phyloP scores from a whole-genome alignment of 92 coral and sea anemone genomes.

The Ricordea florida region DNA sequence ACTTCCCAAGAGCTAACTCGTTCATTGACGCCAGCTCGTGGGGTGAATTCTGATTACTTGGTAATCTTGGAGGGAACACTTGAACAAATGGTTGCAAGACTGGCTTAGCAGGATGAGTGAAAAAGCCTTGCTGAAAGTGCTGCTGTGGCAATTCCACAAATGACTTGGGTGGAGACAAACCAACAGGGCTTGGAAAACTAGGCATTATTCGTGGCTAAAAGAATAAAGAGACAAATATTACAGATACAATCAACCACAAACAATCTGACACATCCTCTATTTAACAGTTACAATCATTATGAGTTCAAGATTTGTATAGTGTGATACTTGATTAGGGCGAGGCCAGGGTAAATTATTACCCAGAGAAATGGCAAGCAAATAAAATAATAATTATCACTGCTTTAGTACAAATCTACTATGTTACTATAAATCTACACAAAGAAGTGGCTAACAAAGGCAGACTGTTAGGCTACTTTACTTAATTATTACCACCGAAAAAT shows the following conservation, averaged over 20 bases:
- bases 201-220: constrained; percentile 37
- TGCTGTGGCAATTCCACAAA: constrained; percentile 10
- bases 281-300: no score
- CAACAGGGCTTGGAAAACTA: not conserved
- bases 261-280: not conserved
- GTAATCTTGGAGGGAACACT: not conserved
- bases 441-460: no score
- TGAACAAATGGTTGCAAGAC: not conserved
- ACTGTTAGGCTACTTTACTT: no score
- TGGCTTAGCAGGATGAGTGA: not conserved
- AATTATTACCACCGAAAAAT: no score
- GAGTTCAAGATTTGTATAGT: no score
- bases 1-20: no score
- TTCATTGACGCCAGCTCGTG: not conserved
- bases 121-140: constrained; percentile 15
- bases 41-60: not conserved
- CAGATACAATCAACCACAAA: not conserved
- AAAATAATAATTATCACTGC: no score
- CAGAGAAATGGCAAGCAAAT: no score
- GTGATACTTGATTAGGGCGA: no score
- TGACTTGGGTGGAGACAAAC: not conserved
- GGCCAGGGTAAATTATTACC: no score
- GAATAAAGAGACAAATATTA: not conserved
- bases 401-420: no score
- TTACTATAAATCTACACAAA: no score